phyloP scores from a whole-genome alignment of 1,140 invertebrate species.

The Nomia melanderi region DNA sequence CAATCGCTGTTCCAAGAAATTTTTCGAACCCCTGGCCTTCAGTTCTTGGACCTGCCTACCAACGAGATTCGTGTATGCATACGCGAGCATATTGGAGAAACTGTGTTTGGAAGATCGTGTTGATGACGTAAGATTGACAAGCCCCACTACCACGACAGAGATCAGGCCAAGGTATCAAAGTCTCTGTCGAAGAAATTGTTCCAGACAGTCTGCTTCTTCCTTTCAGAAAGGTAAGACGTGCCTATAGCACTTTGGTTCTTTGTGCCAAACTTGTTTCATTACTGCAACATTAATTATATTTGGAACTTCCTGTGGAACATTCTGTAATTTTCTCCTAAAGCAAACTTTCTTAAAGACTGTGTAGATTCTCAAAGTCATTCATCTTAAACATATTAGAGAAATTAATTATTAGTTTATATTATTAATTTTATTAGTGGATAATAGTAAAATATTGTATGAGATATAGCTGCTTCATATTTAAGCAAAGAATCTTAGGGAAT shows the following conservation, averaged over 20 bases:
- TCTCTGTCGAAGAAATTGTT: constrained; percentile 53
- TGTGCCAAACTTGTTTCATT: neutral
- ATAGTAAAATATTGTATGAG: no score
- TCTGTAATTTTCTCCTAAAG: no score
- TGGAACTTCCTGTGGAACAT: neutral
- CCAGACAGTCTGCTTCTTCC: constrained; percentile 67
- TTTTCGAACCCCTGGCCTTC: constrained; percentile 21
- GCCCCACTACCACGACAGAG: constrained; percentile 57
- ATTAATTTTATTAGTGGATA: no score
- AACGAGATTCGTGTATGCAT: neutral
- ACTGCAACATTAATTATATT: neutral
- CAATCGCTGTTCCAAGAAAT: constrained; percentile 29
- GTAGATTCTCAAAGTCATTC: no score
- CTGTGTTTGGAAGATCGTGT: constrained; percentile 29
- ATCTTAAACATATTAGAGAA: no score
- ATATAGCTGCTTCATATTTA: no score
- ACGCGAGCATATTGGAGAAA: constrained; percentile 17
- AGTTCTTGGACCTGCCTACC: constrained; percentile 6
- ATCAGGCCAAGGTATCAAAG: constrained; percentile 68
- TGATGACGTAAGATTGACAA: constrained; percentile 59
- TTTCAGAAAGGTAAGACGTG: constrained; percentile 67
- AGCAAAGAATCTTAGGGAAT: no score
- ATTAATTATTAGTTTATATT: no score
- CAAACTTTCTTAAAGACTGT: no score
- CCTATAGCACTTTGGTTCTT: neutral